A percentile compares a stretch with the other conserved stretches of the same genome.
Conservation (phyloP, 2,888 invertebrate genomes). For the Cantharis rustica region DNA sequence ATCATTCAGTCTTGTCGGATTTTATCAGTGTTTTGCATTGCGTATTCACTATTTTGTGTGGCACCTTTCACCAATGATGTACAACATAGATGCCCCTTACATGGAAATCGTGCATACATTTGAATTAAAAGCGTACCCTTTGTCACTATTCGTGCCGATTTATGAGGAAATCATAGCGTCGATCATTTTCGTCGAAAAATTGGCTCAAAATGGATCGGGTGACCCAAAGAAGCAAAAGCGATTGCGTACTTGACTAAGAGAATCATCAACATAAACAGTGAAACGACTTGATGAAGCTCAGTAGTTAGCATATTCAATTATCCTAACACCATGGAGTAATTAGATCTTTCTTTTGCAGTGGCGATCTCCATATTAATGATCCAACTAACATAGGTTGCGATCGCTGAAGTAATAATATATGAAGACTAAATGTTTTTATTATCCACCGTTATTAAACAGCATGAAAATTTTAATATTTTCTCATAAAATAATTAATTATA, state of each 20-base stretch:
- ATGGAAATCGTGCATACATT: slow-evolving; percentile 40
- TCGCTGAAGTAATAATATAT: neutral
- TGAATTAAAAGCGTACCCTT: slow-evolving; percentile 27
- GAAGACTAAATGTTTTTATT: neutral
- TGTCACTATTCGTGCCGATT: neutral
- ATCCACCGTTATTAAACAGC: slow-evolving; percentile 17
- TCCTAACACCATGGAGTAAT: slow-evolving; percentile 15
- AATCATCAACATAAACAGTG: slow-evolving; percentile 12
- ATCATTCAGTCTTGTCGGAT: slow-evolving; percentile 45
- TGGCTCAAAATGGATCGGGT: neutral
- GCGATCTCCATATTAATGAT: slow-evolving; percentile 13
- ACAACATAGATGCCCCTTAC: slow-evolving; percentile 45
- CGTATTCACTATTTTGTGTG: slow-evolving; percentile 49
- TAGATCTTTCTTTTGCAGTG: slow-evolving; percentile 5
- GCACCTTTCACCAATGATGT: slow-evolving; percentile 51
- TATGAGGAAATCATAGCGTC: neutral
- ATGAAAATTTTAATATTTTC: slow-evolving; percentile 15
- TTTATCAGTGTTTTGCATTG: slow-evolving; percentile 41
- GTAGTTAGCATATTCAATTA: slow-evolving; percentile 10
- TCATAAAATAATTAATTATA: neutral
- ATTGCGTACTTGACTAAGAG: neutral
- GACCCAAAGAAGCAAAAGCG: neutral
- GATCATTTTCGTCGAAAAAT: neutral
- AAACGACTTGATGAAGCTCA: slow-evolving; percentile 1
- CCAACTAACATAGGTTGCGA: neutral